Evolutionary conservation across 2,113 vertebrate genomes (phyloP).

Genomic region (Dascyllus trimaculatus): DNA sequence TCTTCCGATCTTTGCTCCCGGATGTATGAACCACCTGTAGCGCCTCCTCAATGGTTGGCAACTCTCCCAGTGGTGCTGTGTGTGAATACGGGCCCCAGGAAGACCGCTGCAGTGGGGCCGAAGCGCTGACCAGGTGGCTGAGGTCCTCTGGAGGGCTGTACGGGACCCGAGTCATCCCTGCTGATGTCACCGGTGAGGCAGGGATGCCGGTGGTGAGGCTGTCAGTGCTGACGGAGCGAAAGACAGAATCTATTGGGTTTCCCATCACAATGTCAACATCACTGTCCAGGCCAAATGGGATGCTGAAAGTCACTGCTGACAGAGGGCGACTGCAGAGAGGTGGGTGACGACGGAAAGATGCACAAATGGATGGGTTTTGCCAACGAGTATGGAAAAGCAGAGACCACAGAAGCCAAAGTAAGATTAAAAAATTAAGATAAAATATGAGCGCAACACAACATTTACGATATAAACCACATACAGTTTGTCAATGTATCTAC

Average conservation of each 20-base stretch:
- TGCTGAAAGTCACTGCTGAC: slow-evolving; percentile 93
- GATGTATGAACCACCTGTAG: slow-evolving; percentile 86
- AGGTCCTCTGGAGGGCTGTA: slow-evolving; percentile 85
- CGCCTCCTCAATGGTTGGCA: slow-evolving; percentile 91
- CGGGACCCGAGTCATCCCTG: slow-evolving; percentile 65
- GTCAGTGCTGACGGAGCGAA: slow-evolving; percentile 90
- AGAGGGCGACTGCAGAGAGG: slow-evolving; percentile 87
- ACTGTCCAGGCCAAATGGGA: slow-evolving; percentile 96
- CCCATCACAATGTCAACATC: slow-evolving; percentile 96
- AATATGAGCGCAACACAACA: slow-evolving; percentile 59
- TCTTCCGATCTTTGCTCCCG: slow-evolving; percentile 57
- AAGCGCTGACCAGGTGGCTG: slow-evolving; percentile 77
- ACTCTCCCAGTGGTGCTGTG: slow-evolving; percentile 77
- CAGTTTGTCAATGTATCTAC: slow-evolving; percentile 72
- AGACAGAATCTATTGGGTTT: slow-evolving; percentile 88
- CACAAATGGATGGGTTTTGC: slow-evolving; percentile 39
- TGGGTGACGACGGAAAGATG: slow-evolving; percentile 41
- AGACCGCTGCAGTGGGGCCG: slow-evolving; percentile 64
- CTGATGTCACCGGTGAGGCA: slow-evolving; percentile 54
- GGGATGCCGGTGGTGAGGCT: slow-evolving; percentile 84
- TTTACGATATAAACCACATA: slow-evolving; percentile 30
- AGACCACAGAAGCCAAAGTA: slow-evolving; percentile 69
- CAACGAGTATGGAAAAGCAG: slow-evolving; percentile 52
- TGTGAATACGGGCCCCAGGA: slow-evolving; percentile 72
- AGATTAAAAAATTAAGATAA: slow-evolving; percentile 61